Percentiles rank a stretch among this genome's conserved stretches.
Conservation (phyloP, 1,140 invertebrate genomes). For the Pseudomyrmex gracilis region DNA sequence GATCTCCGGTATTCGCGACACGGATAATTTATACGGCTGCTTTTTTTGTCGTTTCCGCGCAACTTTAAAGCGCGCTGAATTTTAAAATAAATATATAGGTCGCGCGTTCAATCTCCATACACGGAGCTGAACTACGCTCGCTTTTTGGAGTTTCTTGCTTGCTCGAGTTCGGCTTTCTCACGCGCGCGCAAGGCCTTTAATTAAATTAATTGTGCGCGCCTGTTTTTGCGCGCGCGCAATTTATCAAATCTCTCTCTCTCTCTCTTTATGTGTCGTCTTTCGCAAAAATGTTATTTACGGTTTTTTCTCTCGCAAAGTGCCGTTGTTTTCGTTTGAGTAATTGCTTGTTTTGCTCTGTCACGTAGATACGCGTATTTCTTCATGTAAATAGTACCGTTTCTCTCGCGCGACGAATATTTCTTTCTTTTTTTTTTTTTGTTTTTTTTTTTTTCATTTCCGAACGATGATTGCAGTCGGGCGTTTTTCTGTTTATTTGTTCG, state of each 20-base stretch:
- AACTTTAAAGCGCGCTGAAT: neutral
- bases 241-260: slow-evolving; percentile 8
- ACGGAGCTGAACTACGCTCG: neutral
- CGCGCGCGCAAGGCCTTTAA: slow-evolving; percentile 35
- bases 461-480: neutral
- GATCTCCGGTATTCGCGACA: neutral
- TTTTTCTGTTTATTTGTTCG: neutral
- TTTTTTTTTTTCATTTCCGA: neutral
- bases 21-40: slow-evolving; percentile 14
- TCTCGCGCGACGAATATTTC: neutral
- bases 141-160: neutral
- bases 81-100: neutral
- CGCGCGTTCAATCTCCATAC: neutral
- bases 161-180: neutral
- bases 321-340: neutral
- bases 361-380: neutral
- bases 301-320: neutral
- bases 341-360: neutral
- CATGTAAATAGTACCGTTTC: neutral
- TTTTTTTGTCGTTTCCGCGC: neutral
- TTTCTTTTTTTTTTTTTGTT: neutral
- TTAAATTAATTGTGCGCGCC: slow-evolving; percentile 43
- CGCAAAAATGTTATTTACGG: slow-evolving; percentile 6
- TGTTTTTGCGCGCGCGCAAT: slow-evolving; percentile 14
- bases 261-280: neutral